Evolutionary conservation across 2,888 invertebrate species (phyloP).

Genomic region (Tyria jacobaeae): DNA sequence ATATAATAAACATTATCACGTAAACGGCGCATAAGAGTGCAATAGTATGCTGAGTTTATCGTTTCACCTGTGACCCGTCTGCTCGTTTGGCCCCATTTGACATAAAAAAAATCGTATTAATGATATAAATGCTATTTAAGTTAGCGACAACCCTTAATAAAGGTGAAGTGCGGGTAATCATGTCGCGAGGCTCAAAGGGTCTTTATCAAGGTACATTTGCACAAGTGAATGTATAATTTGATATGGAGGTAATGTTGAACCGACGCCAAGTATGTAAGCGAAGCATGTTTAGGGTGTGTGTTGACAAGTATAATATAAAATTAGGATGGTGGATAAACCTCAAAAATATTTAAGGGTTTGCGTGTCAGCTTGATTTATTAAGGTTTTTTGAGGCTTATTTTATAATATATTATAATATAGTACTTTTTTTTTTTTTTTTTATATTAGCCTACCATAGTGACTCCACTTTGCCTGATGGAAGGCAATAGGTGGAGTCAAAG

Average conservation of each 20-base stretch:
- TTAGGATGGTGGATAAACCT: not conserved
- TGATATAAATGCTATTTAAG: not conserved
- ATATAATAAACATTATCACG: too few relatives aligned
- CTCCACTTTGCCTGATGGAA: too few relatives aligned
- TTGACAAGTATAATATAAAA: not conserved
- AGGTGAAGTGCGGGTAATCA: conserved; percentile 37
- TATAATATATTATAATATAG: too few relatives aligned
- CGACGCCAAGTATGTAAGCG: not conserved
- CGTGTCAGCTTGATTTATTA: not conserved
- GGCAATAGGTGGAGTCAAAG: too few relatives aligned
- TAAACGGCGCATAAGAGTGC: too few relatives aligned
- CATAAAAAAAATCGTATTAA: too few relatives aligned
- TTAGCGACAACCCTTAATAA: conserved; percentile 27
- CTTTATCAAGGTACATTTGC: conserved; percentile 44
- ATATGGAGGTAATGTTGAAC: conserved; percentile 29
- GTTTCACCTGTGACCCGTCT: too few relatives aligned
- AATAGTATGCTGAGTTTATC: too few relatives aligned
- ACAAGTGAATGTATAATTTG: conserved; percentile 42
- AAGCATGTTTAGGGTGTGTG: not conserved
- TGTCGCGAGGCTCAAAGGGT: conserved; percentile 44
- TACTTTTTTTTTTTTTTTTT: too few relatives aligned
- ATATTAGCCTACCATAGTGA: too few relatives aligned
- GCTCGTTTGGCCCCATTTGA: too few relatives aligned
- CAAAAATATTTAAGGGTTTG: conserved; percentile 1
- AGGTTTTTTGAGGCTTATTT: not conserved